Base-by-base conservation (phyloP, 2,797 vertebrate species). In the Chlorospingus flavigularis region DNA sequence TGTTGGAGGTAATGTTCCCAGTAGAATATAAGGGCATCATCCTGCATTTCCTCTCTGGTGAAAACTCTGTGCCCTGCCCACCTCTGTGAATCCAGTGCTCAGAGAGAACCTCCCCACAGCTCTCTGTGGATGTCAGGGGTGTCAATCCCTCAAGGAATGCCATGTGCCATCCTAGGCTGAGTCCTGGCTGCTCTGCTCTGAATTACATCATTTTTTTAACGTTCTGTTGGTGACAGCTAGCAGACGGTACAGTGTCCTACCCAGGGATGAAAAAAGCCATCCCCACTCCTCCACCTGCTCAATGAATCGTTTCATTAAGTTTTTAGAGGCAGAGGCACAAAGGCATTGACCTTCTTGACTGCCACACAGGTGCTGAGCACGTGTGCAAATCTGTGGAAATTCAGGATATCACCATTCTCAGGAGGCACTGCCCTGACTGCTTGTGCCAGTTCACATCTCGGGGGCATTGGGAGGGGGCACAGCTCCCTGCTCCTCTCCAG, bases 381-480 rank as follows among this genome's bases (percentile, higher is more conserved):
- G 35, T 50, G n/a, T 31, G 54, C 10, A 68, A n/a, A 37, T 17
- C 31, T 4, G 1, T 51, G 53, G 51, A 24, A 55, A 63, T 63
- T 48, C 50, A 39, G 74, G 51, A 39, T 5, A 4, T 39, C 2
- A 1, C n/a, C 39, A 11, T 25, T 24, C 14, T 35, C 35, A 26
- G 0, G 0, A 79, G 18, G 17, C 11, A 35, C 24, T 25, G 42
- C 17, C 42, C 35, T 45, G n/a, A 2, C 17, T 7, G 3, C 67
- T 35, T 5, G 3, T 31, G 58, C 10, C 35, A 10, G 8, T 20
- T 60, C 5, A 0, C 4, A 45, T 43, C 67, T 47, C 0, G 0
- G 0, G 47, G 19, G 39, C 24, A 1, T 0, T 53, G 43, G 31
- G 40, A 91, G 57, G 19, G n/a, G 35, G 6, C 48, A 39, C 33